phyloP scores from a whole-genome alignment of 2,797 vertebrate genomes.

The Onychomys arenicola region DNA sequence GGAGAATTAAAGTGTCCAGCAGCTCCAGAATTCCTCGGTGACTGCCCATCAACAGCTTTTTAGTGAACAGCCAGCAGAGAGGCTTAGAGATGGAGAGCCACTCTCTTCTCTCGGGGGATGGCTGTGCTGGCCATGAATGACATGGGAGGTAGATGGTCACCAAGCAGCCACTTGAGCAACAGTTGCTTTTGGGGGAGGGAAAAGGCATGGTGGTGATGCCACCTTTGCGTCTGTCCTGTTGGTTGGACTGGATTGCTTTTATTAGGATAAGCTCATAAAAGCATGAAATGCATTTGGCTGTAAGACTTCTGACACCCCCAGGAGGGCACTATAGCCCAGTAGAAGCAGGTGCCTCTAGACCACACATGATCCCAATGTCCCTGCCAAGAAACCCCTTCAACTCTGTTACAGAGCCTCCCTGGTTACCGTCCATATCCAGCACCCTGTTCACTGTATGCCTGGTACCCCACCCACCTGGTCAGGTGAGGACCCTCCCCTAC shows the following conservation, averaged over 20 bases:
- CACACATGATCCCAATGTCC: rapidly evolving
- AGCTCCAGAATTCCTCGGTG: not conserved
- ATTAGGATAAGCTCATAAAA: rapidly evolving
- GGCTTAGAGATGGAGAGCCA: no score
- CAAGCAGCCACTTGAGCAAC: rapidly evolving
- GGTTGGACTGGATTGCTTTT: not conserved
- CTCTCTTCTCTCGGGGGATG: not conserved
- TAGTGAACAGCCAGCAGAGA: not conserved
- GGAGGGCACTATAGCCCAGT: not conserved
- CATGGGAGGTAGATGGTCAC: rapidly evolving
- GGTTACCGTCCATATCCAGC: rapidly evolving
- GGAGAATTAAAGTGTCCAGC: not conserved
- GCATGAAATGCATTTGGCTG: no score
- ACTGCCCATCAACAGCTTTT: not conserved
- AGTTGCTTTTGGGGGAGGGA: no score
- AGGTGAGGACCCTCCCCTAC: not conserved
- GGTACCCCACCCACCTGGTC: not conserved
- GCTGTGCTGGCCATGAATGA: not conserved
- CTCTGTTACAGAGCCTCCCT: no score
- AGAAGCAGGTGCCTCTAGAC: not conserved
- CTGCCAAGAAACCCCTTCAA: not conserved
- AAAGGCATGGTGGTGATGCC: not conserved
- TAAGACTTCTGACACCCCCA: not conserved
- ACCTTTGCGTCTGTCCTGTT: rapidly evolving
- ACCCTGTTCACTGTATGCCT: rapidly evolving